Percentiles rank a stretch among this genome's conserved stretches.
Conservation (phyloP, 1,140 invertebrate species). For the Sminthurinus signatus region DNA sequence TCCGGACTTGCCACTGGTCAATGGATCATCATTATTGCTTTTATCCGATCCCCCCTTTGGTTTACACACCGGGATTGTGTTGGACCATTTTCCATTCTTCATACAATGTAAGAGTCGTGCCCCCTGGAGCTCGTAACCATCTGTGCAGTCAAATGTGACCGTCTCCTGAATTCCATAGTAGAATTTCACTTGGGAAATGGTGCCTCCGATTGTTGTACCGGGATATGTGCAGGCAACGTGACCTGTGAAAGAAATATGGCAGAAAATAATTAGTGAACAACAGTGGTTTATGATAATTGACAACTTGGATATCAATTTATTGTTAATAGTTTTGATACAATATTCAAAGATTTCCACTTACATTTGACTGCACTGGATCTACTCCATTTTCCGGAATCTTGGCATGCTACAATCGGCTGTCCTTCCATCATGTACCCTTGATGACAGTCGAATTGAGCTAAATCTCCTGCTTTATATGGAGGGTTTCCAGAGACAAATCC, state of each 20-base stretch:
- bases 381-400: conserved; percentile 82
- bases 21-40: background rate
- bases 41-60: background rate
- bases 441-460: conserved; percentile 77
- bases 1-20: background rate
- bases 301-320: too few species aligned
- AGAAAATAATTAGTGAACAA: too few species aligned
- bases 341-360: too few species aligned
- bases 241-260: too few species aligned
- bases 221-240: conserved; percentile 78
- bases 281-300: too few species aligned
- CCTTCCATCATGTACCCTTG: conserved; percentile 82
- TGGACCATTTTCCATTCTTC: conserved; percentile 59
- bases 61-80: conserved; percentile 18
- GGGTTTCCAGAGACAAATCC: conserved; percentile 66
- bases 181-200: conserved; percentile 77
- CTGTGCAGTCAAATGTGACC: conserved; percentile 74
- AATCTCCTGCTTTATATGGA: conserved; percentile 70
- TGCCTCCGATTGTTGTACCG: conserved; percentile 71
- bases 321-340: too few species aligned
- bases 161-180: conserved; percentile 77
- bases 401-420: conserved; percentile 72
- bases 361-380: conserved; percentile 68
- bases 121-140: conserved; percentile 65
- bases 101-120: conserved; percentile 67